These are phyloP conservation scores for Elymnias hypermnestra DNA, from an alignment of 1,140 invertebrate species.

Conservation along the genomic window DNA sequence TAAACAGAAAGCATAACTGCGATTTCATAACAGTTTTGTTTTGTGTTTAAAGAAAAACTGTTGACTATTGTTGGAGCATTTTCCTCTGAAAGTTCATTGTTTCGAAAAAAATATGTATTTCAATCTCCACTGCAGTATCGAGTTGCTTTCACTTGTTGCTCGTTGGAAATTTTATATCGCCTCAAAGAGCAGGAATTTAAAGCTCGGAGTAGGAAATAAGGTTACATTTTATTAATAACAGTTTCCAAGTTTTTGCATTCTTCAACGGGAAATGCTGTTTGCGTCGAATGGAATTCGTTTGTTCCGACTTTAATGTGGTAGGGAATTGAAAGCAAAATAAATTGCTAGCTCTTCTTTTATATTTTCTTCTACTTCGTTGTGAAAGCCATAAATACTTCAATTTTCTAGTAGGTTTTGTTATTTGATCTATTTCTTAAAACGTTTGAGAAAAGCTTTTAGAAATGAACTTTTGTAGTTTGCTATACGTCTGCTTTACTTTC, in stretches of 20 bases:
- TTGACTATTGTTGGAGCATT: slow-evolving; percentile 15
- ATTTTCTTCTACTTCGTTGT: no score
- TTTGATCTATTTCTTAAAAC: no score
- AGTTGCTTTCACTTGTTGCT: slow-evolving; percentile 29
- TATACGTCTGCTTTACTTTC: no score
- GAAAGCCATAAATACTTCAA: no score
- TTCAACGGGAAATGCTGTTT: background rate
- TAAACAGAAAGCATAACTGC: background rate
- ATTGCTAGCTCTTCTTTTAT: no score
- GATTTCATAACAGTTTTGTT: background rate
- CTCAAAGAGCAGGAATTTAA: slow-evolving; percentile 5
- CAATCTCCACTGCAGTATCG: slow-evolving; percentile 9
- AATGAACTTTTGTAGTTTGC: no score
- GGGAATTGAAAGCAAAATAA: no score
- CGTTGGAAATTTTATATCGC: slow-evolving; percentile 9
- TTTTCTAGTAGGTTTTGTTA: no score
- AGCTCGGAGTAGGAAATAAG: slow-evolving; percentile 6
- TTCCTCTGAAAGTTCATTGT: slow-evolving; percentile 21
- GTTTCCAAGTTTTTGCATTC: slow-evolving; percentile 4
- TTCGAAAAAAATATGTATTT: slow-evolving; percentile 24
- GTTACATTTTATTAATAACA: slow-evolving; percentile 4
- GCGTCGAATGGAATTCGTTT: slow-evolving; percentile 3
- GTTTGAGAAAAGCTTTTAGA: no score
- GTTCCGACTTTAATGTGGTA: no score
- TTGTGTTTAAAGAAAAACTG: slow-evolving; percentile 11